Evolutionary conservation across 2,113 vertebrate species (phyloP).

Genomic region (Dasyornis broadbenti): DNA sequence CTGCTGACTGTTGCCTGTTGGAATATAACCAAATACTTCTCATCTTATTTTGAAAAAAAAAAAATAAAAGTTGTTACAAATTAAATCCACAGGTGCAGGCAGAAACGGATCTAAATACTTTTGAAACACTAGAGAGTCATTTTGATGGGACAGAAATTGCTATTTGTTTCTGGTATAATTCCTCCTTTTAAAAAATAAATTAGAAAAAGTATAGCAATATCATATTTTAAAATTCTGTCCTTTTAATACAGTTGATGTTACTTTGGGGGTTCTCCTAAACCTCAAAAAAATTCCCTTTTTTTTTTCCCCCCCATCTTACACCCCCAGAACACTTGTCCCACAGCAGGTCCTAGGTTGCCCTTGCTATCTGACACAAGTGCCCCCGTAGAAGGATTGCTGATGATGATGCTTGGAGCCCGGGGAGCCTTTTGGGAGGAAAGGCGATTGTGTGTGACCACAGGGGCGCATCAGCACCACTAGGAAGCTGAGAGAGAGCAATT

Average conservation of each 20-base stretch:
- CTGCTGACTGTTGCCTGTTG: background rate
- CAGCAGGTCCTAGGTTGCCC: background rate
- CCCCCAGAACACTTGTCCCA: background rate
- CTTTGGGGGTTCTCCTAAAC: background rate
- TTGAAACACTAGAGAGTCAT: background rate
- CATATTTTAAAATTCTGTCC: background rate
- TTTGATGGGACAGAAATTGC: background rate
- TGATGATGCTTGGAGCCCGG: accelerated
- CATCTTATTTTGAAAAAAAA: background rate
- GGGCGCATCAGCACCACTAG: background rate
- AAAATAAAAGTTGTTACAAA: background rate
- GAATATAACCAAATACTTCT: background rate
- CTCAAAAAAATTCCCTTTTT: background rate
- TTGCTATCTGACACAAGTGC: background rate
- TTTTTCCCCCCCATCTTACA: background rate
- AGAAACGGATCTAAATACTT: background rate
- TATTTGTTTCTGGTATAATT: background rate
- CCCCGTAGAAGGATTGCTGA: background rate
- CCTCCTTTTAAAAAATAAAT: background rate
- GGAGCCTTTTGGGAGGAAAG: background rate
- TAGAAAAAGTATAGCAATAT: background rate
- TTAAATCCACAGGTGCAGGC: background rate
- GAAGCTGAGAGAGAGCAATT: background rate
- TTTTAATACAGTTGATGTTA: background rate
- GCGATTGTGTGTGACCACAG: accelerated